Evolutionary conservation across 2,113 vertebrate genomes (phyloP).

Genomic region (Tursiops truncatus): DNA sequence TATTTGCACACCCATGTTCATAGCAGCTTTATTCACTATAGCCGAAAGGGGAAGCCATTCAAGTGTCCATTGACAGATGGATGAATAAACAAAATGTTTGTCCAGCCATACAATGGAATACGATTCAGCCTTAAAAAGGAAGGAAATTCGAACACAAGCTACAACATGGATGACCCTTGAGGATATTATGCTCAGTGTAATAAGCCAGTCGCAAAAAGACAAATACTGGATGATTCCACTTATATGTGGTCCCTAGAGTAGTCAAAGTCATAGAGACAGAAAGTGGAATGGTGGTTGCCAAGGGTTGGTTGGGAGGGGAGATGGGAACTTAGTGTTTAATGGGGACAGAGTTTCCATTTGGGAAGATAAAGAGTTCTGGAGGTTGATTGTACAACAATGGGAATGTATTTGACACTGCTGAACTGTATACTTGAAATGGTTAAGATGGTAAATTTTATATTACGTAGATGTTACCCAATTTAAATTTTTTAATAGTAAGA

Average conservation of each 20-base stretch:
- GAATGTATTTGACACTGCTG: too few relatives aligned
- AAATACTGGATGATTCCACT: not conserved
- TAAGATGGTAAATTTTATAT: too few relatives aligned
- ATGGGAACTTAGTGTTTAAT: rapidly evolving
- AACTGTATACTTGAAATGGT: not conserved
- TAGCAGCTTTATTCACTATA: not conserved
- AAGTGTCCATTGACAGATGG: not conserved
- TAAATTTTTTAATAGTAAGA: not conserved
- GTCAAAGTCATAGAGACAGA: rapidly evolving
- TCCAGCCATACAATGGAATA: not conserved
- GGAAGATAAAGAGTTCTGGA: not conserved
- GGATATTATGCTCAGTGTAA: not conserved
- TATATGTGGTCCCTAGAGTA: rapidly evolving
- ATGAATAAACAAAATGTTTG: too few relatives aligned
- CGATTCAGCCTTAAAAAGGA: not conserved
- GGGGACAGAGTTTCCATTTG: too few relatives aligned
- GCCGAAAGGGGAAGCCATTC: not conserved
- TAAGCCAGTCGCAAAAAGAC: not conserved
- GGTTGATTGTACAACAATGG: rapidly evolving
- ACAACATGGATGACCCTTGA: not conserved
- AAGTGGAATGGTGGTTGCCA: not conserved
- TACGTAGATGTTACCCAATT: not conserved
- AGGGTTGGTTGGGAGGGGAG: rapidly evolving
- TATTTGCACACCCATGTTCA: not conserved
- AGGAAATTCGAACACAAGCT: not conserved